Base-by-base conservation (phyloP, 2,797 vertebrate species). In the Pipistrellus kuhlii region DNA sequence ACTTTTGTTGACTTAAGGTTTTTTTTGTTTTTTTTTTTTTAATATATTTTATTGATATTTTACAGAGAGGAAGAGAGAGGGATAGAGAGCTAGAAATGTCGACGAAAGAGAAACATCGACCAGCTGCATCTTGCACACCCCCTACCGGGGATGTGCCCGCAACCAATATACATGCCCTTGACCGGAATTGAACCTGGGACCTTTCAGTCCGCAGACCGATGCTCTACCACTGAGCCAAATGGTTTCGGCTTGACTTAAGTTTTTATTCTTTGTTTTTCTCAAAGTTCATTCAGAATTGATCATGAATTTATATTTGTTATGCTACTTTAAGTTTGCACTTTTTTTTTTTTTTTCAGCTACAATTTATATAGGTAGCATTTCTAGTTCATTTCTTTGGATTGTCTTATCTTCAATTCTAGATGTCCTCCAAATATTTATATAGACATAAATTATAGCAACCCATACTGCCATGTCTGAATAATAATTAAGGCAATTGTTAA, bases 401-500 rank as follows among this genome's bases (percentile, higher is more conserved):
- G 20, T 48, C 23, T 80, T 95, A 30, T 91, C 10, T 92, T 86
- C 94, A 94, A 87, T 86, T 93, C 51, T 21, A 76, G 55, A 41
- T 92, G 30, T 38, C 53, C 53, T 93, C 35, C 35, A 91, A 90
- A 80, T 88, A 77, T 83, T 59, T 85, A 59, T 59, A 53, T 76
- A 81, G 62, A 91, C 90, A 81, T 92, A 27, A 76, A 15, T 93
- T 73, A 71, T 76, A 57, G 30, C 81, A 32, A 53, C 18, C 35
- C 46, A 46, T 76, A 46, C 21, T 89, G 3, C 30, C 1, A 2
- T 93, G 25, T 83, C 15, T 81, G 59, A 91, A 68, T 88, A 90
- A 46, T 85, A 95, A 94, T 84, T 90, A 46, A 88, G 62, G 20
- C 72, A 46, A 91, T 38, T 84, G 32, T 20, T 93, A 72, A 35